Conservation (phyloP, 30 jellyfish, hydroid and myxozoan genomes). For the Aurelia aurita region DNA sequence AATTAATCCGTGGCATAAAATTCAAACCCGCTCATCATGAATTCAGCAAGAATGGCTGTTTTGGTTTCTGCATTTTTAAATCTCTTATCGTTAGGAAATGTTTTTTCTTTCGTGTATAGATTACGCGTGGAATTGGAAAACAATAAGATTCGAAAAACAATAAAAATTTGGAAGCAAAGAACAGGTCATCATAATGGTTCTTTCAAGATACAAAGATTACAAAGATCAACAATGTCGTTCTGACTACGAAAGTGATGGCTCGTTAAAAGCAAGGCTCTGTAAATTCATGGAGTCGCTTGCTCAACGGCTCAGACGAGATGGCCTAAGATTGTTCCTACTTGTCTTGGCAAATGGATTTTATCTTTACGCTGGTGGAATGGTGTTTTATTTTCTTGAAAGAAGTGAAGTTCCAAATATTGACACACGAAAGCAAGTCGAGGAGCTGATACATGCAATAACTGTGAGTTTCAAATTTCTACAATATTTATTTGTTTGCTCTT, state of each 20-base stretch:
- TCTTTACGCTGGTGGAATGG: slow-evolving; percentile 87
- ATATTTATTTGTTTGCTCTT: too few relatives aligned
- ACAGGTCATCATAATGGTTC: slow-evolving; percentile 26
- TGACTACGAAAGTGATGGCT: slow-evolving; percentile 9
- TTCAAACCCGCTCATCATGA: too few relatives aligned
- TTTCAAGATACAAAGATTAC: not conserved
- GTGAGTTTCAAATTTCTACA: slow-evolving; percentile 21
- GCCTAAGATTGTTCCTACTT: slow-evolving; percentile 69
- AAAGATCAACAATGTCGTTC: slow-evolving; percentile 4
- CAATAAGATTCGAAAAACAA: too few relatives aligned
- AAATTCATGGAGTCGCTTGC: slow-evolving; percentile 66
- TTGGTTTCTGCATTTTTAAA: too few relatives aligned
- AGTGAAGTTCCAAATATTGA: slow-evolving; percentile 23
- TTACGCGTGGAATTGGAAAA: too few relatives aligned
- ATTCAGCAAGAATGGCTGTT: too few relatives aligned
- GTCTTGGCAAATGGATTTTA: slow-evolving; percentile 88
- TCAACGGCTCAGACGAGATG: slow-evolving; percentile 71
- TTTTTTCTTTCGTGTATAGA: too few relatives aligned
- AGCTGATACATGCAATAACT: slow-evolving; percentile 35
- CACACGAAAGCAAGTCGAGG: slow-evolving; percentile 37
- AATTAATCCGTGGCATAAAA: too few relatives aligned
- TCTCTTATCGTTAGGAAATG: too few relatives aligned
- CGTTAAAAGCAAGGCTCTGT: slow-evolving; percentile 24
- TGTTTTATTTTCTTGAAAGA: slow-evolving; percentile 77
- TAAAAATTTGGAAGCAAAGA: too few relatives aligned